phyloP scores from a whole-genome alignment of 2,113 vertebrate genomes.

The Forbesichthys agassizii region DNA sequence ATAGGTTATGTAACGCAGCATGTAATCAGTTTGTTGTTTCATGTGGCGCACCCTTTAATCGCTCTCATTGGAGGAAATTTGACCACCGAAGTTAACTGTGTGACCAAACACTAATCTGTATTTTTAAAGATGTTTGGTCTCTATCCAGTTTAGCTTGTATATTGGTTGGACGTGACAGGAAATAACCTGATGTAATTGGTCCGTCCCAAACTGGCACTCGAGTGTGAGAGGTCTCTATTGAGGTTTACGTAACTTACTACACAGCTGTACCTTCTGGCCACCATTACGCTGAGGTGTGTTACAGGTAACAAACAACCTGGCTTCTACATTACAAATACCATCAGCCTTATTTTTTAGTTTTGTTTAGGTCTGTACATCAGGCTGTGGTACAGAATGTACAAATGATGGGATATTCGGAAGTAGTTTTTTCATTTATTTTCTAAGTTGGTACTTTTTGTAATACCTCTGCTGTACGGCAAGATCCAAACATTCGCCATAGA shows the following conservation, averaged over 20 bases:
- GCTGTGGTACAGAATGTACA: conserved; percentile 40
- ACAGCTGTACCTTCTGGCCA: no score
- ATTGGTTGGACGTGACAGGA: neutral
- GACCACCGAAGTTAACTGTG: neutral
- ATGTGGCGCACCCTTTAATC: neutral
- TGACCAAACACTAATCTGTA: neutral
- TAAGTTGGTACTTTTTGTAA: neutral
- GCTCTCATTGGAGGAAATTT: neutral
- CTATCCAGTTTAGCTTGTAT: neutral
- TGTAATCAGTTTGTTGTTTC: neutral
- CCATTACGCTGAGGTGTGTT: no score
- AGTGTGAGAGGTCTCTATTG: no score
- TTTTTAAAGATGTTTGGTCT: neutral
- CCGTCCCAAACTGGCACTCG: no score
- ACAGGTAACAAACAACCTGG: no score
- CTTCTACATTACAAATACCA: neutral
- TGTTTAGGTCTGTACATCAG: conserved; percentile 2
- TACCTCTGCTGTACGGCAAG: neutral
- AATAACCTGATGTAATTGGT: neutral
- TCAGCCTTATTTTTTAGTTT: neutral
- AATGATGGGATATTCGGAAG: conserved; percentile 31
- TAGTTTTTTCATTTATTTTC: conserved; percentile 17
- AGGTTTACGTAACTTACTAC: no score
- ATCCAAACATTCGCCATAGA: conserved; percentile 6
- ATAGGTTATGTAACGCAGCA: neutral